Evolutionary conservation across 1,140 invertebrate genomes (phyloP).

Genomic region (Colletes gigas): DNA sequence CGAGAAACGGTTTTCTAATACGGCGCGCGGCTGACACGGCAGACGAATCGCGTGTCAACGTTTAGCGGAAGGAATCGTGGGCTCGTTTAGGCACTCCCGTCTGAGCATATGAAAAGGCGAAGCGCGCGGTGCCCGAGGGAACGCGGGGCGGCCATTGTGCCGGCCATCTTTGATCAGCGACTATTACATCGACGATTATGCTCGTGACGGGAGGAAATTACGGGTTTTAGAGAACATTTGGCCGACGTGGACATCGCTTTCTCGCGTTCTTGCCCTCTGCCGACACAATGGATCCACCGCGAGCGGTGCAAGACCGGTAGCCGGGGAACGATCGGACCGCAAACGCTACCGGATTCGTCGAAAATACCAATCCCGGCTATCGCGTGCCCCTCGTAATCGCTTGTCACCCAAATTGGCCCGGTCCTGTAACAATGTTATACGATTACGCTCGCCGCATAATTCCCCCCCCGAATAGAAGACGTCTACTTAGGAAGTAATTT

Average conservation of each 20-base stretch:
- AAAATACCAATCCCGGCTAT: conserved; percentile 2
- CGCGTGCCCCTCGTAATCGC: conserved; percentile 39
- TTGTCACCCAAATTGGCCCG: conserved; percentile 43
- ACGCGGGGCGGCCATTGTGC: conserved; percentile 35
- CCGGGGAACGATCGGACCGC: conserved; percentile 20
- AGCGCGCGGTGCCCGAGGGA: conserved; percentile 17
- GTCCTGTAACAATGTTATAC: conserved; percentile 19
- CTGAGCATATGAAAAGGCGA: background rate
- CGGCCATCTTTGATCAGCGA: conserved; percentile 44
- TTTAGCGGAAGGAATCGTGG: conserved; percentile 12
- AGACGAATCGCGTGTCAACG: conserved; percentile 42
- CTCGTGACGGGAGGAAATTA: conserved; percentile 28
- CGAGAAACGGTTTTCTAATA: background rate
- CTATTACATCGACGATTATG: conserved; percentile 29
- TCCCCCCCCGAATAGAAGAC: background rate
- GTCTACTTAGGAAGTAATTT: conserved; percentile 30
- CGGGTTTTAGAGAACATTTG: conserved; percentile 36
- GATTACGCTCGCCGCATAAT: conserved; percentile 8
- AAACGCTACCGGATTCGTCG: conserved; percentile 27
- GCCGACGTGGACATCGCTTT: conserved; percentile 16
- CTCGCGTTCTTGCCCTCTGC: background rate
- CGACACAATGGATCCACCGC: conserved; percentile 7
- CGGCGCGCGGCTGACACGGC: background rate
- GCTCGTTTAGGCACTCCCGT: background rate
- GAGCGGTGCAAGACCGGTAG: conserved; percentile 7